Evolutionary conservation across 1,140 invertebrate genomes (phyloP).

Genomic region (Hylyphantes graminicola): DNA sequence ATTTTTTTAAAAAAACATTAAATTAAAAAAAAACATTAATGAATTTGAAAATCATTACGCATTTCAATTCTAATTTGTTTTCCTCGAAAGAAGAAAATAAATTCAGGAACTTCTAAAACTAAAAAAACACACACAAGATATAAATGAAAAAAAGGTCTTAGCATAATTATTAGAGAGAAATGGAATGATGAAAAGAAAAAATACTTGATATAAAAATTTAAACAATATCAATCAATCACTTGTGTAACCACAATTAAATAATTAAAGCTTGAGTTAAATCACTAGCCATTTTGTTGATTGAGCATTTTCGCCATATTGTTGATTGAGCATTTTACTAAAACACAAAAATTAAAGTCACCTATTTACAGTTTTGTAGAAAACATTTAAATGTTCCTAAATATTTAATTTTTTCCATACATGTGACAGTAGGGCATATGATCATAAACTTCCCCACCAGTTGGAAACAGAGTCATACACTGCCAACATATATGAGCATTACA

Average conservation of each 20-base stretch:
- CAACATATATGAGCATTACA: conserved; percentile 52
- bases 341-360: background rate
- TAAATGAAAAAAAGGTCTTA: too few species aligned
- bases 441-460: conserved; percentile 16
- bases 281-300: background rate
- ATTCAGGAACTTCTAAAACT: too few species aligned
- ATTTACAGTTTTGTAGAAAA: background rate
- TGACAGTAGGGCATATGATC: conserved; percentile 35
- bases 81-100: too few species aligned
- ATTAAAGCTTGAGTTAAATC: background rate
- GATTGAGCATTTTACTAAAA: background rate
- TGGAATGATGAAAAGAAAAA: too few species aligned
- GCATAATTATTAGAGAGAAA: too few species aligned
- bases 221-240: too few species aligned
- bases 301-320: background rate
- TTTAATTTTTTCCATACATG: background rate
- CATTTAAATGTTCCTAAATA: background rate
- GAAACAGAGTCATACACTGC: conserved; percentile 36
- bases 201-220: too few species aligned
- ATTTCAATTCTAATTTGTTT: too few species aligned
- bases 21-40: too few species aligned
- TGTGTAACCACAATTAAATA: background rate
- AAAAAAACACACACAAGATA: too few species aligned
- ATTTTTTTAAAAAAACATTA: too few species aligned
- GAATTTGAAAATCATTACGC: too few species aligned